phyloP scores from a whole-genome alignment of 2,113 vertebrate genomes.

The Charina bottae region DNA sequence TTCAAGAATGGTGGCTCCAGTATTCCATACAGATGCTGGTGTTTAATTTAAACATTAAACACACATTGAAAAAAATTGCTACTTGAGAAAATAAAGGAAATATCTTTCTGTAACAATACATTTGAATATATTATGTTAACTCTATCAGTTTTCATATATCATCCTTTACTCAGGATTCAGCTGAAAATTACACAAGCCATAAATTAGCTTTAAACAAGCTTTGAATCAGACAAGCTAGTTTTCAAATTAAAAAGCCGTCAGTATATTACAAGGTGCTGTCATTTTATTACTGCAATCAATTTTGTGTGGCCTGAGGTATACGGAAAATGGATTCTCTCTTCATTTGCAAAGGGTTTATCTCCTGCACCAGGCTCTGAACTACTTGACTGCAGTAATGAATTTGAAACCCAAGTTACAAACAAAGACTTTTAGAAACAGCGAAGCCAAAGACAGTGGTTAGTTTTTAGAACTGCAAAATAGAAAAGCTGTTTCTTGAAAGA shows the following conservation, averaged over 20 bases:
- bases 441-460: slow-evolving; percentile 53
- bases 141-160: slow-evolving; percentile 75
- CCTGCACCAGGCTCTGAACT: slow-evolving; percentile 80
- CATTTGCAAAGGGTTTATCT: slow-evolving; percentile 89
- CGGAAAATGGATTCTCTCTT: slow-evolving; percentile 80
- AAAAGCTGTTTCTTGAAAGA: slow-evolving; percentile 39
- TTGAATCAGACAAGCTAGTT: slow-evolving; percentile 80
- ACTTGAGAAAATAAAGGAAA: slow-evolving; percentile 15
- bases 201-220: slow-evolving; percentile 90
- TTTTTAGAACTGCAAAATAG: slow-evolving; percentile 43
- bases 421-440: slow-evolving; percentile 74
- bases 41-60: slow-evolving; percentile 1
- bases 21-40: neutral
- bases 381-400: slow-evolving; percentile 82
- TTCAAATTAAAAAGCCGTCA: slow-evolving; percentile 84
- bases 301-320: slow-evolving; percentile 77
- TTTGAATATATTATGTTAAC: slow-evolving; percentile 77
- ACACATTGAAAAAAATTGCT: neutral
- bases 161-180: slow-evolving; percentile 72
- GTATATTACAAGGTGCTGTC: slow-evolving; percentile 85
- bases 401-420: slow-evolving; percentile 78
- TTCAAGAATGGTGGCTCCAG: neutral
- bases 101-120: slow-evolving; percentile 54
- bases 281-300: slow-evolving; percentile 93
- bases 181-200: slow-evolving; percentile 78